Percentiles rank a stretch among this genome's conserved stretches.
Conservation (phyloP, 2,113 vertebrate genomes). For the Trogon surrucura region DNA sequence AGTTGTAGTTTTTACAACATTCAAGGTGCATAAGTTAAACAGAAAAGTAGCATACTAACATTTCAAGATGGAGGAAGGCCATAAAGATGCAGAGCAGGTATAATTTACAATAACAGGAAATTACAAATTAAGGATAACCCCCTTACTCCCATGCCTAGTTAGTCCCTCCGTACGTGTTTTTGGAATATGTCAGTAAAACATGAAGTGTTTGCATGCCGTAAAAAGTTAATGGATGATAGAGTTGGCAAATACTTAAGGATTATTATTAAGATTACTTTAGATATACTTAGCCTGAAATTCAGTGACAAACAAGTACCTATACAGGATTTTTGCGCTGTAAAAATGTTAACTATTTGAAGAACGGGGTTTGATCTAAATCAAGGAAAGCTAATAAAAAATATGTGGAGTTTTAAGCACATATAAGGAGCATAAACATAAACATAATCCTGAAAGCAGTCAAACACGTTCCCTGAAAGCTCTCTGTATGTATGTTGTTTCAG, state of each 20-base stretch:
- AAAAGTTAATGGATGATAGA: constrained; percentile 28
- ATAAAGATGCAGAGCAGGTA: constrained; percentile 59
- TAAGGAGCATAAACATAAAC: neutral
- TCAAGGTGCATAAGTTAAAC: constrained; percentile 66
- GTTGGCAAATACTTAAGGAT: neutral
- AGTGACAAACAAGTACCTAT: neutral
- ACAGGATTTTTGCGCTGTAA: neutral
- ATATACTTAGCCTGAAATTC: neutral
- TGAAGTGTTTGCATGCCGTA: neutral
- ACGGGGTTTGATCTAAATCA: neutral
- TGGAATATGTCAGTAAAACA: neutral
- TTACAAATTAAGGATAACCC: constrained; percentile 32
- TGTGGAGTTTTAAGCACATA: neutral
- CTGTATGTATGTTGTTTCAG: neutral
- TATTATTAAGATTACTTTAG: constrained; percentile 14
- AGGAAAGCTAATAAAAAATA: neutral
- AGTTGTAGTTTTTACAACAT: constrained; percentile 70
- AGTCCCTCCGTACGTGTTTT: neutral
- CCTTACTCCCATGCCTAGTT: neutral
- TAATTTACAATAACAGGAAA: constrained; percentile 67
- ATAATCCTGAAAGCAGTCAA: neutral
- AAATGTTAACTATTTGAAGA: neutral
- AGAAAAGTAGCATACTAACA: constrained; percentile 56
- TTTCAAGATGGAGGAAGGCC: constrained; percentile 65
- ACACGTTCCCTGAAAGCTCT: neutral